Conservation (phyloP, 30 jellyfish, hydroid and myxozoan species). For the Aurelia sp. region DNA sequence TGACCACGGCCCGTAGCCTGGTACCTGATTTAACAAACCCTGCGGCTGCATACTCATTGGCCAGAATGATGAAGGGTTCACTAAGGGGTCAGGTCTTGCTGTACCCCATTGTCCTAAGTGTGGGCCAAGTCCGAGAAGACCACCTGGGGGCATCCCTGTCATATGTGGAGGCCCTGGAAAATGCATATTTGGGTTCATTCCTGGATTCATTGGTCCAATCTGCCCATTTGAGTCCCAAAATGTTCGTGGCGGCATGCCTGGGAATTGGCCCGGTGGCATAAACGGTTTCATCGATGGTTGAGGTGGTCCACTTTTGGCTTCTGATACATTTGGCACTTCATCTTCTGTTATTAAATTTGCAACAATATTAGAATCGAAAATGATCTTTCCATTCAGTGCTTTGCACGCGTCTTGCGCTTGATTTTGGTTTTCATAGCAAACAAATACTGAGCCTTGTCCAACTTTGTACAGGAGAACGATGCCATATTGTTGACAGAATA, state of each 20-base stretch:
- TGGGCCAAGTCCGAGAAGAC: conserved; percentile 61
- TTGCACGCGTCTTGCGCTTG: conserved; percentile 85
- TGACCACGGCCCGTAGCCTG: conserved; percentile 63
- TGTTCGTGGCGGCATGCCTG: conserved; percentile 48
- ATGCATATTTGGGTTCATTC: conserved; percentile 40
- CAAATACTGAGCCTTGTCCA: conserved; percentile 53
- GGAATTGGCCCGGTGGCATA: conserved; percentile 36
- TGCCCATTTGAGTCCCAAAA: conserved; percentile 69
- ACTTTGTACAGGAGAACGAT: conserved; percentile 62
- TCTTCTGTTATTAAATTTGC: conserved; percentile 76
- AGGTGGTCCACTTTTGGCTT: conserved; percentile 24
- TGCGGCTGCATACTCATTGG: conserved; percentile 60
- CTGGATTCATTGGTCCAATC: conserved; percentile 46
- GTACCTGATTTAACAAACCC: conserved; percentile 62
- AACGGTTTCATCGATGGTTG: conserved; percentile 40
- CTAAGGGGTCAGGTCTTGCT: conserved; percentile 56
- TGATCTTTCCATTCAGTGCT: conserved; percentile 72
- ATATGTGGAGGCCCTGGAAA: conserved; percentile 45
- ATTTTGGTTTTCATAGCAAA: conserved; percentile 65
- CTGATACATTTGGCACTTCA: conserved; percentile 24
- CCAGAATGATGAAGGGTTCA: conserved; percentile 65
- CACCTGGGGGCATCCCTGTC: conserved; percentile 63
- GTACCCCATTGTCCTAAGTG: conserved; percentile 66
- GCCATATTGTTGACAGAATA: conserved; percentile 80
- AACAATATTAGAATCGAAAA: conserved; percentile 63